Evolutionary conservation across 2,113 vertebrate species (phyloP).

Genomic region (Lophius piscatorius): DNA sequence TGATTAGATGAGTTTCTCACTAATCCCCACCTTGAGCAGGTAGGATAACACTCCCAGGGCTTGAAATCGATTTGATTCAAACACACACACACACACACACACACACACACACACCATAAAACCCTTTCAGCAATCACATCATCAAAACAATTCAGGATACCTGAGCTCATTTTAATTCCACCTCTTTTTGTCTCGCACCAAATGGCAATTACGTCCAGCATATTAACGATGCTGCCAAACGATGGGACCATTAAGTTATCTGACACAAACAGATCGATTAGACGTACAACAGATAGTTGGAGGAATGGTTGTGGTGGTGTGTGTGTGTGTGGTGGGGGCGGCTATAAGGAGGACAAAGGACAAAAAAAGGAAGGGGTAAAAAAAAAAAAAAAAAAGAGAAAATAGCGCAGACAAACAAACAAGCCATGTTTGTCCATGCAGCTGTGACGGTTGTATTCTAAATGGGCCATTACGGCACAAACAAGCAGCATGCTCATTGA

Average conservation of each 20-base stretch:
- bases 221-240: conserved; percentile 68
- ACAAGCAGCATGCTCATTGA: conserved; percentile 67
- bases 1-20: conserved; percentile 75
- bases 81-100: conserved; percentile 29
- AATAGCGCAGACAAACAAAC: conserved; percentile 41
- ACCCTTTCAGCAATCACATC: conserved; percentile 58
- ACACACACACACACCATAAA: conserved; percentile 24
- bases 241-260: conserved; percentile 61
- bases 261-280: conserved; percentile 78
- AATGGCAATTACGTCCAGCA: conserved; percentile 73
- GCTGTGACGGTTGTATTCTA: conserved; percentile 67
- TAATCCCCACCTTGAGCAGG: conserved; percentile 79
- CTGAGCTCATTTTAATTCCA: conserved; percentile 63
- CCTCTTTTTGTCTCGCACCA: conserved; percentile 42
- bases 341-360: conserved; percentile 3
- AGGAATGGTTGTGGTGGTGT: conserved; percentile 19
- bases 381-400: background rate
- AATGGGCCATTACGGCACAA: conserved; percentile 75
- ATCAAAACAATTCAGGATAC: conserved; percentile 71
- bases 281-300: conserved; percentile 54
- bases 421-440: conserved; percentile 62
- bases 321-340: conserved; percentile 6
- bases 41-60: conserved; percentile 61
- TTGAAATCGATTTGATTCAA: conserved; percentile 68
- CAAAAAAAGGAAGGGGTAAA: conserved; percentile 26